Evolutionary conservation across 2,113 vertebrate species (phyloP).

Genomic region (Ictidomys tridecemlineatus): DNA sequence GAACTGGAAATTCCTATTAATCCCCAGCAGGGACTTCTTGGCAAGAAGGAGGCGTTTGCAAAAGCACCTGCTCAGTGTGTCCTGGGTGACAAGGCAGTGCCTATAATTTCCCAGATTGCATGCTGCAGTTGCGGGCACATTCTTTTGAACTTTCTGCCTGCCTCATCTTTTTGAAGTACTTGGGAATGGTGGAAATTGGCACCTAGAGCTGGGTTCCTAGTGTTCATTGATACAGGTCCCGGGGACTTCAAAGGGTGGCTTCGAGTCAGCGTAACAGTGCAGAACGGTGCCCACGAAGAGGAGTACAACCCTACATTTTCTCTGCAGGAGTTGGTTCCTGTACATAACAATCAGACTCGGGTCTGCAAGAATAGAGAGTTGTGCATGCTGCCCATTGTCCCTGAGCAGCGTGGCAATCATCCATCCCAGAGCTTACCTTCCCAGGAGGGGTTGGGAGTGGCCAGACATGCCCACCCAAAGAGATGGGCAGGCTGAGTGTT

Average conservation of each 20-base stretch:
- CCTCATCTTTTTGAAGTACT: constrained; percentile 67
- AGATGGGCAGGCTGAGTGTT: not conserved
- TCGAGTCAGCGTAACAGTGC: not conserved
- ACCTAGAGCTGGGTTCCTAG: not conserved
- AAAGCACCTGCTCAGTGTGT: constrained; percentile 16
- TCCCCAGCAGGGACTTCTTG: not conserved
- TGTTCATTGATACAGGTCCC: constrained; percentile 25
- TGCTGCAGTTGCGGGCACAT: rapidly evolving
- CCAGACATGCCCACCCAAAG: not conserved
- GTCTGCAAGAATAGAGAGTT: not conserved
- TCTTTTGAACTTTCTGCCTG: constrained; percentile 59
- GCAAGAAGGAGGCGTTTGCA: constrained; percentile 50
- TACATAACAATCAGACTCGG: not conserved
- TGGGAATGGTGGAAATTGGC: constrained; percentile 29
- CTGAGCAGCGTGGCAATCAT: rapidly evolving
- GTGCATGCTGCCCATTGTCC: not conserved
- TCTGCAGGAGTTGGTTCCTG: not conserved
- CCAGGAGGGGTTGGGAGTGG: not conserved
- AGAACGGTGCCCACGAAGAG: not conserved
- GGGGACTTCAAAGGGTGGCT: constrained; percentile 52
- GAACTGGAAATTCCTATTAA: constrained; percentile 74
- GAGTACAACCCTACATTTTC: not conserved
- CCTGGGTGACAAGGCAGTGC: not conserved
- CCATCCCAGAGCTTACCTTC: not conserved
- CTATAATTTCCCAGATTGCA: constrained; percentile 44